Evolutionary conservation across 2,888 invertebrate species (phyloP).

Genomic region (Spodoptera picta): DNA sequence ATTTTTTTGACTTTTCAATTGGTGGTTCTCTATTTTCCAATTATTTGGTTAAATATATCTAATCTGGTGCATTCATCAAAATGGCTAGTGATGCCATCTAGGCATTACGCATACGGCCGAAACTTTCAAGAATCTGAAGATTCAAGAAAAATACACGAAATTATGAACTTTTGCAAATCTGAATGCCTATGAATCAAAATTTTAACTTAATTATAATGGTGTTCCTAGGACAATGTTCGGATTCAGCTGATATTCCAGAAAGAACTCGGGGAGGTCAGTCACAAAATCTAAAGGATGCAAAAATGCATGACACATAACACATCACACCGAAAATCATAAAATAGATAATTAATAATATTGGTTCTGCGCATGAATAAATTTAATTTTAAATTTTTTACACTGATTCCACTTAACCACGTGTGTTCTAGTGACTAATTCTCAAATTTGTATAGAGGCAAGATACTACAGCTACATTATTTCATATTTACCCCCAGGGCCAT

Average conservation of each 20-base stretch:
- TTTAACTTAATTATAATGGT: constrained; percentile 46
- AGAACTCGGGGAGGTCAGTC: constrained; percentile 61
- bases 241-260: constrained; percentile 73
- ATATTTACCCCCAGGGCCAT: too few relatives aligned
- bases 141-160: too few relatives aligned
- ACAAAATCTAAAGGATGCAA: constrained; percentile 17
- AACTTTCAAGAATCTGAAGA: too few relatives aligned
- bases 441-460: too few relatives aligned
- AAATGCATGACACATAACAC: constrained; percentile 54
- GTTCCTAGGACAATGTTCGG: constrained; percentile 81
- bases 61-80: not conserved
- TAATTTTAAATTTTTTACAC: constrained; percentile 24
- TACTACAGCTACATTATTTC: too few relatives aligned
- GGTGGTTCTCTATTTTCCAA: not conserved
- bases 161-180: not conserved
- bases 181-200: not conserved
- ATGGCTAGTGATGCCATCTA: too few relatives aligned
- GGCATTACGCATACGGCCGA: too few relatives aligned
- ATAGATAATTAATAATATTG: constrained; percentile 1
- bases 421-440: constrained; percentile 27
- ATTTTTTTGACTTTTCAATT: not conserved
- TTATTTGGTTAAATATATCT: not conserved
- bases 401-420: constrained; percentile 42
- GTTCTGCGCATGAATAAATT: constrained; percentile 31
- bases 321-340: constrained; percentile 23